Base-by-base conservation (phyloP, 2,113 vertebrate species). In the Etheostoma cragini region DNA sequence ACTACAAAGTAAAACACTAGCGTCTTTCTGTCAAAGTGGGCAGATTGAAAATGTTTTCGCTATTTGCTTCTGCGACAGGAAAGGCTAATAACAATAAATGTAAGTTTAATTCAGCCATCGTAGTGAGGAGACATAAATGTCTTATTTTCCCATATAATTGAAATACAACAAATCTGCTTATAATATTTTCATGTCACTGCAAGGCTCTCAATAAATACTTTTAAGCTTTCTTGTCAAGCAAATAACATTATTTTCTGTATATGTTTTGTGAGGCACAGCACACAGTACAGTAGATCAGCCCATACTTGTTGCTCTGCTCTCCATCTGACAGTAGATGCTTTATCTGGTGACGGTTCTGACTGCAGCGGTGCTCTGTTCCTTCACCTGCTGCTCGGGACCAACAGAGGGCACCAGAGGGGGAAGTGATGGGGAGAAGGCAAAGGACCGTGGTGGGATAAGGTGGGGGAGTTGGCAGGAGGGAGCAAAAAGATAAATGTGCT, bases 21-120 rank as follows among this genome's bases (percentile, higher is more conserved):
- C 81, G 87, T 78, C 86, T 90, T 87, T 91, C 93, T 87, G 90
- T 93, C 92, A 92, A 83, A 81, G 82, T 57, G 84, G 72, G 65
- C 86, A 87, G 82, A 89, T 86, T 91, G 91, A 89, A 91, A 89
- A 91, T 84, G 72, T 63, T 83, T 87, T 83, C 62, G 66, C 78
- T 84, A 73, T 87, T 92, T 90, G 80, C 74, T 84, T 82, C 78
- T 72, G 61, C 56, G 58, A 87, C 16, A 16, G 50, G 76, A 60
- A 85, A 81, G 75, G 63, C 69, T 79, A 26, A 26, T 26, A 26
- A 26, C 78, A 91, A 82, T 89, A 89, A 92, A 88, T 86, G 76
- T 89, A 81, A 50, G 74, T 30, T 30, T 3, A 30, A 4, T 30
- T 56, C 58, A 80, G 60, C 33, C 42, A 26, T 11, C 64, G 16